These are phyloP conservation scores for Dicerorhinus sumatrensis DNA, from an alignment of 2,113 vertebrate genomes.

Conservation along the genomic window DNA sequence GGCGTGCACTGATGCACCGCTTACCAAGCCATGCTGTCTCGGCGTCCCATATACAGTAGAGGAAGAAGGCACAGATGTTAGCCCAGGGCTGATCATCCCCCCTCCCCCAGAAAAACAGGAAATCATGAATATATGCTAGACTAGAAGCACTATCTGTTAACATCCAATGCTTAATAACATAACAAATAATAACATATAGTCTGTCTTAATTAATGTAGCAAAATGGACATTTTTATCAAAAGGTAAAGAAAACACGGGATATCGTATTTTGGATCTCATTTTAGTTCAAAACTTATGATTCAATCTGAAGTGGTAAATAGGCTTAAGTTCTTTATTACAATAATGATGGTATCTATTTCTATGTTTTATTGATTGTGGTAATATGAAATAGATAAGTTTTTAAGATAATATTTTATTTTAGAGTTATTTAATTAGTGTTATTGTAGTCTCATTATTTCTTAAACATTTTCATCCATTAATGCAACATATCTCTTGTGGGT, in stretches of 20 bases:
- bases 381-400: constrained; percentile 47
- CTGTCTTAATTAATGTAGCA: not conserved
- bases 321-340: constrained; percentile 29
- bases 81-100: too few relatives aligned
- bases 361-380: constrained; percentile 44
- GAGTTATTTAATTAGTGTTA: constrained; percentile 58
- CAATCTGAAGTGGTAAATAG: not conserved
- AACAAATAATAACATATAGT: not conserved
- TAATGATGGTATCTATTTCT: not conserved
- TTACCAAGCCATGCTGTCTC: too few relatives aligned
- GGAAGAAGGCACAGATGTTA: too few relatives aligned
- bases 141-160: not conserved
- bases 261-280: not conserved
- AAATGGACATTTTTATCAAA: not conserved
- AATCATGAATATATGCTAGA: not conserved
- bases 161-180: not conserved
- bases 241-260: not conserved
- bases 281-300: not conserved
- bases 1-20: too few relatives aligned
- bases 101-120: not conserved
- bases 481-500: not conserved
- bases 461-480: constrained; percentile 47
- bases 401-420: constrained; percentile 66
- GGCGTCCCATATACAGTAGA: too few relatives aligned
- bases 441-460: not conserved